A percentile compares a stretch with the other conserved stretches of the same genome.
Conservation (phyloP, 2,888 invertebrate genomes). For the Nomada lathburiana region DNA sequence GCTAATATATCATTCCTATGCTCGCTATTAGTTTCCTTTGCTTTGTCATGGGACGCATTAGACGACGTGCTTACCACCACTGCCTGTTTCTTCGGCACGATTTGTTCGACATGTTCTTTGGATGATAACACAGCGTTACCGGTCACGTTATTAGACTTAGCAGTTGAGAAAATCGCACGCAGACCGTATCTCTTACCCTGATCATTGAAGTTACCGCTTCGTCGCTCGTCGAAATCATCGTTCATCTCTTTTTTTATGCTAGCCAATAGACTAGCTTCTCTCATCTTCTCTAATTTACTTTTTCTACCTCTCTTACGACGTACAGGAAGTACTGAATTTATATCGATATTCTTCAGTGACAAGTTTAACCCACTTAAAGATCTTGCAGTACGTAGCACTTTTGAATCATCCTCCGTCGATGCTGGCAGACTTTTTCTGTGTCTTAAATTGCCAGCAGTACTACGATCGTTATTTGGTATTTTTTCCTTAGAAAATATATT, state of each 20-base stretch:
- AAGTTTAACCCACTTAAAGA: neutral
- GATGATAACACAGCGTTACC: neutral
- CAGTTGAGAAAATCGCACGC: constrained; percentile 14
- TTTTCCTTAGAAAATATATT: neutral
- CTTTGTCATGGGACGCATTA: neutral
- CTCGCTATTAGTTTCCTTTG: neutral
- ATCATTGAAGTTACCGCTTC: neutral
- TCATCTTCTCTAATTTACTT: constrained; percentile 12
- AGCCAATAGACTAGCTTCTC: neutral
- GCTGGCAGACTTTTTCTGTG: neutral
- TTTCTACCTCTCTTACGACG: constrained; percentile 27
- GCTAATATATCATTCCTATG: neutral
- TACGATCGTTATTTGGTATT: neutral
- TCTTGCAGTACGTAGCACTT: neutral
- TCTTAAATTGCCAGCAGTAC: neutral
- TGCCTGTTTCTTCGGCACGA: neutral
- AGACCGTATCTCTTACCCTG: neutral
- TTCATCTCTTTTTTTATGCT: neutral
- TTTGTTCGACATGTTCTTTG: constrained; percentile 6
- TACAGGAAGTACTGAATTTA: neutral
- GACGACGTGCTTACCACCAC: neutral
- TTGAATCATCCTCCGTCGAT: neutral
- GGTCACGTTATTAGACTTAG: neutral
- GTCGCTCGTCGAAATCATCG: neutral
- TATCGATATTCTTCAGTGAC: neutral